A percentile compares a stretch with the other conserved stretches of the same genome.
These are phyloP conservation scores for Bimastos eiseni DNA, from an alignment of 2,888 invertebrate genomes.

Conservation along the genomic window DNA sequence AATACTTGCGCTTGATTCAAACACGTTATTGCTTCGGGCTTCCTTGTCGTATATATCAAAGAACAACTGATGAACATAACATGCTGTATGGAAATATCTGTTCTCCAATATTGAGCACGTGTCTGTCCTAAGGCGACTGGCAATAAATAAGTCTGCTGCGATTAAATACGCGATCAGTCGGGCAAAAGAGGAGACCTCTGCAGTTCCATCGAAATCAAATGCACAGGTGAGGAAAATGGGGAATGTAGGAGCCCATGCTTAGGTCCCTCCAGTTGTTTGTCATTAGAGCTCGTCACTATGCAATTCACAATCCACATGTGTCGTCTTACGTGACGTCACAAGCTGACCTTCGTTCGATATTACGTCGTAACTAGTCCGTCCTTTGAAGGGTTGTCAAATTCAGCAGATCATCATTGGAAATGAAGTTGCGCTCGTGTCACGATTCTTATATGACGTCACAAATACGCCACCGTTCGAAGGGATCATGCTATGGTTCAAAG, in stretches of 20 bases:
- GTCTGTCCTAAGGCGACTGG: neutral
- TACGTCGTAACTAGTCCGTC: neutral
- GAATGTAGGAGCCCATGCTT: neutral
- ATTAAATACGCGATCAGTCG: neutral
- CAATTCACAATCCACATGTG: neutral
- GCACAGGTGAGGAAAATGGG: neutral
- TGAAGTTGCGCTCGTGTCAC: too few relatives aligned
- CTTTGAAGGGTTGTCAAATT: neutral
- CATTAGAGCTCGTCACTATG: neutral
- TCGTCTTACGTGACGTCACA: neutral
- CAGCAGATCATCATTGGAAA: too few relatives aligned
- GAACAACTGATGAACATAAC: neutral
- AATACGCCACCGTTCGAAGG: too few relatives aligned
- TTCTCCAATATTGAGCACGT: neutral
- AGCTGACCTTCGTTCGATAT: neutral
- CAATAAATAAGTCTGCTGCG: constrained; percentile 1
- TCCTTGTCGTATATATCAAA: neutral
- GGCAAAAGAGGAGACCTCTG: neutral
- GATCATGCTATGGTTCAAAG: too few relatives aligned
- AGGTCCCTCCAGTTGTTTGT: neutral
- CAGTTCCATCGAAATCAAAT: neutral
- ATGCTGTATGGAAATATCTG: neutral
- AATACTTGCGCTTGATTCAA: neutral
- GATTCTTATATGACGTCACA: too few relatives aligned
- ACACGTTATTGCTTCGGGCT: neutral